Base-by-base conservation (phyloP, 1,140 invertebrate species). In the Hyphantria cunea region DNA sequence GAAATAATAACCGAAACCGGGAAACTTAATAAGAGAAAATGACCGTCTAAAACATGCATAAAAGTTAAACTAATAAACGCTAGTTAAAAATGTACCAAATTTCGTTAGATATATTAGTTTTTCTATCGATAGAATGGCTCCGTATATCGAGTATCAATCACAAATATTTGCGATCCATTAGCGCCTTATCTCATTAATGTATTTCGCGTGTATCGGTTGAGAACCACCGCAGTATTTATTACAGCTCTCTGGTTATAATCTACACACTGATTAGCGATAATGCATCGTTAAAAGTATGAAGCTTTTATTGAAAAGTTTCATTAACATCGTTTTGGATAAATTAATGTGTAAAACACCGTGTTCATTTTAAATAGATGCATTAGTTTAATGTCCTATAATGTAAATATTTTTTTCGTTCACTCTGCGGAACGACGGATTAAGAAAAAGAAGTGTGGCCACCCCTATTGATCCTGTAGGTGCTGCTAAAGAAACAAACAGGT, bases 101-200 rank as follows among this genome's bases (percentile, higher is more conserved):
- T 10, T 11, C 8, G 11, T 10, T 37, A n/a, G n/a, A n/a, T n/a
- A 37, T 8, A 8, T 37, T 37, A 37, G 11, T 37, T 37, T 11
- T 37, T 10, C 34, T 11, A 8, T 10, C 34, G 34, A 7, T 2
- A 2, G 34, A 37, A 11, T 37, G 17, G 2, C 17, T 25, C 1
- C 17, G 5, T 25, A 5, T 25, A 25, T 25, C 17, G 17, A 44
- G 13, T 44, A 44, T 44, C 41, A 3, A 13, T n/a, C 7, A 13
- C 34, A 52, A 52, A 52, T 52, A 52, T 52, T 52, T 52, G 50
- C 34, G 9, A 52, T 52, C 50, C 50, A 52, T 52, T 52, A 52
- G 33, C 12, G 12, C 34, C 7, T 39, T 52, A 52, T 52, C 50
- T 14, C 6, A 13, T 15, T 52, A 52, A 52, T 52, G 50, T 52